phyloP scores from a whole-genome alignment of 1,140 invertebrate species.

The Gryon sp. region DNA sequence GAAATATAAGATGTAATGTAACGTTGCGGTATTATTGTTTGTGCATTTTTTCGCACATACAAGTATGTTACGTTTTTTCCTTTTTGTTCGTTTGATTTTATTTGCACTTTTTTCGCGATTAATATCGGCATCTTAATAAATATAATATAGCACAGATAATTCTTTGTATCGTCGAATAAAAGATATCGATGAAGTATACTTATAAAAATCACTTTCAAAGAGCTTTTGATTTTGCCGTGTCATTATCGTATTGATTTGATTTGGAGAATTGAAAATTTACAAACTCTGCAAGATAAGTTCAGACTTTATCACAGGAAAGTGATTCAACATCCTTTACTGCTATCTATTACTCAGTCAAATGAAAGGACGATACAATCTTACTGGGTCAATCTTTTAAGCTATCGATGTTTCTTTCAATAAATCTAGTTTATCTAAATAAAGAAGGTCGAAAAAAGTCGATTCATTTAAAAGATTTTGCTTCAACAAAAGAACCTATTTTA shows the following conservation, averaged over 20 bases:
- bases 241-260: constrained; percentile 16
- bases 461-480: background rate
- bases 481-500: no score
- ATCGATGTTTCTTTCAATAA: constrained; percentile 14
- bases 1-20: constrained; percentile 25
- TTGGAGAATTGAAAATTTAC: constrained; percentile 29
- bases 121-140: constrained; percentile 13
- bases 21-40: constrained; percentile 17
- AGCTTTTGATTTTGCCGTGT: constrained; percentile 5
- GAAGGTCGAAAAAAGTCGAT: background rate
- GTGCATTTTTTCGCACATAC: constrained; percentile 1
- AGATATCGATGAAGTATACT: background rate
- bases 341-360: constrained; percentile 32
- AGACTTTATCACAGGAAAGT: constrained; percentile 23
- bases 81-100: background rate
- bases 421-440: constrained; percentile 13
- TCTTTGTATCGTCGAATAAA: background rate
- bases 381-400: constrained; percentile 27
- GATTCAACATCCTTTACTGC: constrained; percentile 4
- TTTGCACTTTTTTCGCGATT: constrained; percentile 1
- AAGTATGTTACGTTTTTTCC: background rate
- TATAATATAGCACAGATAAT: constrained; percentile 4
- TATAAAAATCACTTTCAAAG: background rate
- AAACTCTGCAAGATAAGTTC: constrained; percentile 15
- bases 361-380: constrained; percentile 26